These are phyloP conservation scores for Drosophila fungiperda DNA, from an alignment of 2,888 invertebrate species.

Conservation along the genomic window DNA sequence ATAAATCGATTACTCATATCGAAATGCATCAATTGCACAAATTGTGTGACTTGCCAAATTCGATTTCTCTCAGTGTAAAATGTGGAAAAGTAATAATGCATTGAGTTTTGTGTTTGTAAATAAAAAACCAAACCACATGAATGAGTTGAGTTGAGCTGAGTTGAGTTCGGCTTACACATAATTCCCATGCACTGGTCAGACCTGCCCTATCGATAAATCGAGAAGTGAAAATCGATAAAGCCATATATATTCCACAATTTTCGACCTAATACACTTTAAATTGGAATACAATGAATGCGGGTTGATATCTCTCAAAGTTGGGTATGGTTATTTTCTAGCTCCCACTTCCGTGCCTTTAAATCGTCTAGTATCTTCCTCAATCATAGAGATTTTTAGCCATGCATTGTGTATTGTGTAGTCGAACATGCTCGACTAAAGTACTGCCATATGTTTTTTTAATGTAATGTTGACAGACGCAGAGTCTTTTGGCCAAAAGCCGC, in stretches of 20 bases:
- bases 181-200: background rate
- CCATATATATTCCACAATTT: background rate
- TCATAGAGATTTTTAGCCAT: background rate
- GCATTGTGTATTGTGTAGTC: background rate
- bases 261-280: background rate
- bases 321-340: no score
- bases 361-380: background rate
- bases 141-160: background rate
- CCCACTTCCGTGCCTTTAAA: no score
- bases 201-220: background rate
- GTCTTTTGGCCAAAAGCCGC: constrained; percentile 70
- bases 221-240: background rate
- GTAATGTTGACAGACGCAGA: constrained; percentile 35
- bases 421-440: background rate
- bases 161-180: background rate
- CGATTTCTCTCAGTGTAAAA: background rate
- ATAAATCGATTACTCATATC: background rate
- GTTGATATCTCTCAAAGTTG: background rate
- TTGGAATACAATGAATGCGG: background rate
- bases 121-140: background rate
- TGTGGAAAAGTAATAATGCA: background rate
- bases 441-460: constrained; percentile 13
- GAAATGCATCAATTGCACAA: background rate
- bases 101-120: background rate
- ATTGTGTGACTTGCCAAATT: background rate